phyloP scores from a whole-genome alignment of 1,140 invertebrate genomes.

The Elysia chlorotica region DNA sequence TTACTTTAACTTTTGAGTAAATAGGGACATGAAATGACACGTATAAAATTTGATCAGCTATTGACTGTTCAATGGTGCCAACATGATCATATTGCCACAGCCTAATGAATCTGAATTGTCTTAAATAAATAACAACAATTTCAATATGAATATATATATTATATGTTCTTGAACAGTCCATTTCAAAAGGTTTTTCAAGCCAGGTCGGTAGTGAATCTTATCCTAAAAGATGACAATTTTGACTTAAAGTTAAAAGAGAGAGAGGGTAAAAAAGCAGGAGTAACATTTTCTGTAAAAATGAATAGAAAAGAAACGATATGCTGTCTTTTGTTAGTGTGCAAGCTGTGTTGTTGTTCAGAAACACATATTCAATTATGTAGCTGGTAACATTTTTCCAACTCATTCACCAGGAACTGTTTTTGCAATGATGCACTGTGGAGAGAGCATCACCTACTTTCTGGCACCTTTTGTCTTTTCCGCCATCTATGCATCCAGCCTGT shows the following conservation, averaged over 20 bases:
- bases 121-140: not conserved
- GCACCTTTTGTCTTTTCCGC: conserved; percentile 54
- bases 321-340: not conserved
- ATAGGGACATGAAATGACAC: not conserved
- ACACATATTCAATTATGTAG: not conserved
- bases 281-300: too few species aligned
- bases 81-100: not conserved
- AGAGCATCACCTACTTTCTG: conserved; percentile 55
- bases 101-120: too few species aligned
- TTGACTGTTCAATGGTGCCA: not conserved
- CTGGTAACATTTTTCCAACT: not conserved
- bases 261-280: too few species aligned
- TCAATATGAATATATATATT: not conserved
- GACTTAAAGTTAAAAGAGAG: too few species aligned
- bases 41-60: not conserved
- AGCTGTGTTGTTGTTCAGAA: not conserved
- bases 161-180: too few species aligned
- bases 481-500: conserved; percentile 48
- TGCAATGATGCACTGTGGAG: conserved; percentile 58
- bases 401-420: conserved; percentile 47
- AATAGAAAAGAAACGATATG: too few species aligned
- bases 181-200: too few species aligned
- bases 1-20: not conserved
- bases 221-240: too few species aligned
- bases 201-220: too few species aligned